Conservation (phyloP, 2,113 vertebrate genomes). For the Eleginops maclovinus region DNA sequence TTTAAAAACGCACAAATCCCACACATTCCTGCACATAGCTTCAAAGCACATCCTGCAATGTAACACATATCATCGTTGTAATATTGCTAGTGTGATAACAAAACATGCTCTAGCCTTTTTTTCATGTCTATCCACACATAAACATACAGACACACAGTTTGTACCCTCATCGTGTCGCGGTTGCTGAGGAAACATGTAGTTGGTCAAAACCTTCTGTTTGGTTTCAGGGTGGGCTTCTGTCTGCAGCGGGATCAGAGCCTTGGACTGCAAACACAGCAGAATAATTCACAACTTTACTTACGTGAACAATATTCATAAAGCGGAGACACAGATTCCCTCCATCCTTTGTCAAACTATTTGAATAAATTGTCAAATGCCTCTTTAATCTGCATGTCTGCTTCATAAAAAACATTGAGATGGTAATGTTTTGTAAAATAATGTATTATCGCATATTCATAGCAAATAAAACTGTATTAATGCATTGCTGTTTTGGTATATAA, state of each 20-base stretch:
- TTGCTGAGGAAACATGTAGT: constrained; percentile 99
- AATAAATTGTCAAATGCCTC: not conserved
- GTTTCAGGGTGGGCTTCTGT: constrained; percentile 98
- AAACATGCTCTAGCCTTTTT: not conserved
- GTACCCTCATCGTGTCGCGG: constrained; percentile 96
- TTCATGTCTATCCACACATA: not conserved
- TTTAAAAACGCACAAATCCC: not conserved
- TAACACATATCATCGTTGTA: not conserved
- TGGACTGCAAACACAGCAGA: constrained; percentile 87
- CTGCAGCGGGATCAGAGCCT: constrained; percentile 98
- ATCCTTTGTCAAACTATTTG: too few relatives aligned
- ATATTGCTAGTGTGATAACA: not conserved
- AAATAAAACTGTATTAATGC: not conserved
- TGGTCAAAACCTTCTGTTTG: constrained; percentile 97
- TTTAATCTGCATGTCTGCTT: constrained; percentile 4
- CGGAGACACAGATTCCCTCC: too few relatives aligned
- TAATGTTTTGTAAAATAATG: not conserved
- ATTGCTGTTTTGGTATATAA: not conserved
- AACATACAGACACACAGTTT: constrained; percentile 27
- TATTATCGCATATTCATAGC: not conserved
- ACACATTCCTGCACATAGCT: not conserved
- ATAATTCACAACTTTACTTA: too few relatives aligned
- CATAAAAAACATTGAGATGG: constrained; percentile 8
- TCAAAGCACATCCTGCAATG: not conserved
- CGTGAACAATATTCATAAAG: not conserved